These are phyloP conservation scores for Dendrolimus pini DNA, from an alignment of 2,888 invertebrate species.

Conservation along the genomic window DNA sequence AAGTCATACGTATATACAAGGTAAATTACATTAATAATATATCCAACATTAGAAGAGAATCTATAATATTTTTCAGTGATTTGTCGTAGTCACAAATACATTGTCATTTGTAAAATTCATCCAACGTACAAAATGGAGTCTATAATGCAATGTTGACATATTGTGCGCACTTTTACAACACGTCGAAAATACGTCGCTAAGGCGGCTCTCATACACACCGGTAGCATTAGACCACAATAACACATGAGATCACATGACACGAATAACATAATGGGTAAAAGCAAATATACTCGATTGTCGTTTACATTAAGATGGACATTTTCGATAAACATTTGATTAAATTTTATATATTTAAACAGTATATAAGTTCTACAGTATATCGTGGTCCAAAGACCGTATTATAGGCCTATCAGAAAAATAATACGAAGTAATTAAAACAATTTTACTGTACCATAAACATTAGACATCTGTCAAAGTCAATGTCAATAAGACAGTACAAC, in stretches of 20 bases:
- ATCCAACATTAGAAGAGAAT: slow-evolving; percentile 59
- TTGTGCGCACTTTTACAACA: slow-evolving; percentile 53
- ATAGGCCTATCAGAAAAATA: slow-evolving; percentile 9
- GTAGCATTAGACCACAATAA: slow-evolving; percentile 22
- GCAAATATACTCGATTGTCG: slow-evolving; percentile 15
- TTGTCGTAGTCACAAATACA: slow-evolving; percentile 33
- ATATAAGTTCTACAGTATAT: slow-evolving; percentile 16
- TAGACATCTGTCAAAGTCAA: too few relatives aligned
- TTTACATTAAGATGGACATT: slow-evolving; percentile 6
- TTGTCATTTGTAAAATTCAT: slow-evolving; percentile 2
- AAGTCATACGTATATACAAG: slow-evolving; percentile 73
- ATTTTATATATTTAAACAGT: slow-evolving; percentile 15
- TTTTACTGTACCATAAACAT: background rate
- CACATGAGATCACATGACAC: slow-evolving; percentile 7
- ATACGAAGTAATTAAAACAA: slow-evolving; percentile 6
- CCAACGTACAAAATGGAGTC: slow-evolving; percentile 33
- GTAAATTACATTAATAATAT: slow-evolving; percentile 61
- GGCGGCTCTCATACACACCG: slow-evolving; percentile 13
- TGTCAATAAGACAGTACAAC: background rate
- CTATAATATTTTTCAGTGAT: slow-evolving; percentile 48
- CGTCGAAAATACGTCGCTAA: slow-evolving; percentile 11
- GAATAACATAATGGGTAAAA: slow-evolving; percentile 14
- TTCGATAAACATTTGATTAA: slow-evolving; percentile 17
- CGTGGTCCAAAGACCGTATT: slow-evolving; percentile 29
- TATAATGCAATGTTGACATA: slow-evolving; percentile 41